Conservation (phyloP, 2,113 vertebrate genomes). For the Gopherus evgoodei region DNA sequence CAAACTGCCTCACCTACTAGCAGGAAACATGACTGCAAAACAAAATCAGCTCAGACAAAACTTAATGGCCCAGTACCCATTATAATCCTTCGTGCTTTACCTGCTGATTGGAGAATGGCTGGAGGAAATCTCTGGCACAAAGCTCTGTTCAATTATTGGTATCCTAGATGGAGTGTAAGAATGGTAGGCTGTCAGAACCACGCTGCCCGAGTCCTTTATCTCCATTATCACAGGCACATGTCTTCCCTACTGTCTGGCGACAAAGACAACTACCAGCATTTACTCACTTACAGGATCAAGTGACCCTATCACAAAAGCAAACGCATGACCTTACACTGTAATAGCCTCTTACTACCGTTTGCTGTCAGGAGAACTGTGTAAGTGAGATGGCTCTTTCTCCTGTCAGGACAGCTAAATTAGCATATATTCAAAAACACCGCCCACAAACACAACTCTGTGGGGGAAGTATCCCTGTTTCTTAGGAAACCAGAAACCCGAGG, state of each 20-base stretch:
- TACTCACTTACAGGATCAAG: background rate
- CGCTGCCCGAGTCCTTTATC: slow-evolving; percentile 86
- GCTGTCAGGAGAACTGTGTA: slow-evolving; percentile 55
- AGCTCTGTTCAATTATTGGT: slow-evolving; percentile 75
- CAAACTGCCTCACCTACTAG: accelerated
- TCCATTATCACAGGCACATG: slow-evolving; percentile 84
- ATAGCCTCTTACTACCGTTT: background rate
- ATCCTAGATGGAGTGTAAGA: slow-evolving; percentile 82
- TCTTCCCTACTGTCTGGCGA: background rate
- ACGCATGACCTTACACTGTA: background rate
- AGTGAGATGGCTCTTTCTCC: slow-evolving; percentile 40
- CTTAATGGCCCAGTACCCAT: accelerated
- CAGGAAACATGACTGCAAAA: background rate
- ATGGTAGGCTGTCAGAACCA: slow-evolving; percentile 90
- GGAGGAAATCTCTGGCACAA: slow-evolving; percentile 72
- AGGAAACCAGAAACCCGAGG: slow-evolving; percentile 70
- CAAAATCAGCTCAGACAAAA: accelerated
- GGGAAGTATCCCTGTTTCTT: slow-evolving; percentile 48
- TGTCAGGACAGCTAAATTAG: slow-evolving; percentile 63
- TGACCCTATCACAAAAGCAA: background rate
- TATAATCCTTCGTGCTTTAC: slow-evolving; percentile 56
- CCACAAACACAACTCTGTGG: slow-evolving; percentile 42
- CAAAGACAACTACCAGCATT: slow-evolving; percentile 13
- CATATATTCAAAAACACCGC: slow-evolving; percentile 74
- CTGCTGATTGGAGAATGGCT: slow-evolving; percentile 76